Base-by-base conservation (phyloP, 2,888 invertebrate genomes). In the Phlogophora meticulosa region DNA sequence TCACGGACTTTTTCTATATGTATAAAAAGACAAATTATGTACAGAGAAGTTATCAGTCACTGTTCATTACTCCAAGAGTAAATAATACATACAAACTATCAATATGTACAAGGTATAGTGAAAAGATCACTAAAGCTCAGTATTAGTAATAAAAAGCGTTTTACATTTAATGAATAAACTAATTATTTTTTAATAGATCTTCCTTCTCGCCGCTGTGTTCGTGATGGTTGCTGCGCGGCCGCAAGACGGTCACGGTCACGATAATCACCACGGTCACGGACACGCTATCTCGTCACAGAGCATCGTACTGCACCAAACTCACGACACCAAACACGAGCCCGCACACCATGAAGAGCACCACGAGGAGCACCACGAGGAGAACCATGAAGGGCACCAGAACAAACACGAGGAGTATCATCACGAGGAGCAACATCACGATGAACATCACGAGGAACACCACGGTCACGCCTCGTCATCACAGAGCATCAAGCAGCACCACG, bases 271-370 rank as follows among this genome's bases (percentile, higher is more conserved):
- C 22, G 86, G 85, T 24, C 84, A 88, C 60, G 85, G 77, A 20
- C 87, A 87, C 57, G 88, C 87, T 32, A 83, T 85, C 79, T 90
- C 90, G 5, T 87, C 90, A 9, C 91, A 90, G 64, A 88, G 85
- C 70, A 86, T 91, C 49, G 81, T 82, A 22, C 81, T 87, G 63
- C 87, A 89, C 65, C 87, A 87, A 24, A 83, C 73, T 28, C 71
- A 80, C 59, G 75, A 49, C 32, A 57, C 56, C 24, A 48, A 72
- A 13, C 69, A 72, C 38, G 65, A 70, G 7, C 57, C 71, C 4
- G 15, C 24, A 7, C 63, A 76, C 13, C 48, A 76, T n/a, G 51
- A 74, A 15, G 72, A 61, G n/a, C 61, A 42, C 59, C 59, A 40
- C 15, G 22, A 61, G 36, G 48, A 59, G 10, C 58, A 49, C 17